phyloP scores from a whole-genome alignment of 2,888 invertebrate species.

The Synanthedon myopaeformis region DNA sequence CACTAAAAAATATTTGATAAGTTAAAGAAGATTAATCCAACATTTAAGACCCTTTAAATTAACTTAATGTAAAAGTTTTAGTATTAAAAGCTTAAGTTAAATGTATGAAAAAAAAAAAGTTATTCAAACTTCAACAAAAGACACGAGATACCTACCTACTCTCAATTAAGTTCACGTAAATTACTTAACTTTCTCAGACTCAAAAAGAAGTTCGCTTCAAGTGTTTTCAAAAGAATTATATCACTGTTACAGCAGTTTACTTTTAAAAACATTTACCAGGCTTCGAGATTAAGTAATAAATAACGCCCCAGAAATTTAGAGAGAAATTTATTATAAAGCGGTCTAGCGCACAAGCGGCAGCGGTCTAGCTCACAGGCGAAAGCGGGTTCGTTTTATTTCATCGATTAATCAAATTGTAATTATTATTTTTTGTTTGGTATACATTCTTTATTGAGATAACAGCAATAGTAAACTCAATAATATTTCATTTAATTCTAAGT shows the following conservation, averaged over 20 bases:
- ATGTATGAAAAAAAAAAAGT: background rate
- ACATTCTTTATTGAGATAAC: too few relatives aligned
- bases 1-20: too few relatives aligned
- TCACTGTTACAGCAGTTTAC: conserved; percentile 27
- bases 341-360: conserved; percentile 25
- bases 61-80: background rate
- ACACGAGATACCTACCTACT: background rate
- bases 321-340: conserved; percentile 45
- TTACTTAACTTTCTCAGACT: background rate
- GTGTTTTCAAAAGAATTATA: conserved; percentile 32
- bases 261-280: conserved; percentile 55
- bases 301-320: conserved; percentile 58
- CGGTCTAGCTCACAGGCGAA: conserved; percentile 11
- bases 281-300: conserved; percentile 65
- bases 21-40: background rate
- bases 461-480: too few relatives aligned
- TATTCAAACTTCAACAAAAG: background rate
- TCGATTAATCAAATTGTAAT: too few relatives aligned
- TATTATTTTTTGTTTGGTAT: too few relatives aligned
- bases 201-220: background rate
- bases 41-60: background rate
- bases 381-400: too few relatives aligned
- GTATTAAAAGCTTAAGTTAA: background rate
- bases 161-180: background rate
- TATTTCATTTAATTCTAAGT: too few relatives aligned